Base-by-base conservation (phyloP, 2,113 vertebrate genomes). In the Malurus elegans region DNA sequence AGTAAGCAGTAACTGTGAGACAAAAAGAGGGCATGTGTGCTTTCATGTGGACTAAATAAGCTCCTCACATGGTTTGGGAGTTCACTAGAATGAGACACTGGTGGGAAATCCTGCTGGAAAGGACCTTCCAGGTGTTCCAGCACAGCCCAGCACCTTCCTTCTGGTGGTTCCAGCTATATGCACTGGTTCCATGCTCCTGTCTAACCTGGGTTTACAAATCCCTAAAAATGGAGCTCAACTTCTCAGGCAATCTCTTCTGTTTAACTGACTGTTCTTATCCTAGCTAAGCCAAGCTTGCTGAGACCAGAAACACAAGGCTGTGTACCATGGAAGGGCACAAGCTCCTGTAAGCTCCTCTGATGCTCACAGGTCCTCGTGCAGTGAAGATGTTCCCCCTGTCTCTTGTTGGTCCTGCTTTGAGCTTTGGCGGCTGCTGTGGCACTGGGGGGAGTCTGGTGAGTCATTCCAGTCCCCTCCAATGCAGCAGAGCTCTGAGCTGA, bases 351-450 rank as follows among this genome's bases (percentile, higher is more conserved):
- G 31, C 23, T 28, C 10, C 62, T 50, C 58, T 3, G 11, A 24
- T 1, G 4, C 60, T 81, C 84, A 28, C 70, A 10, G 70, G 28
- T 78, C 87, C 38, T 40, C 7, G 15, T 19, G 26, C 40, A 57
- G 44, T 14, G 32, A 50, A 82, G 54, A 45, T 16, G 38, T 40
- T 94, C 62, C 40, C 14, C 6, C 50, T 66, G 32, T 19, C 71
- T 88, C 62, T 29, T 91, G 87, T 51, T 93, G 88, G 75, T 92
- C 79, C 62, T 88, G 86, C 84, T 88, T 64, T 80, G 40, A 91
- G 86, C 18, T 16, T 47, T 4, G 5, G 51, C 10, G 80, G 38
- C 47, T 95, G 67, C 79, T 58, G 50, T 51, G 86, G 40, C 54
- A 34, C 48, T 66, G 71, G 32, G 23, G 42, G 54, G 31, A 36